A percentile compares a stretch with the other conserved stretches of the same genome.
Conservation (phyloP, 1,140 invertebrate species). For the Trypoxylus dichotomus region DNA sequence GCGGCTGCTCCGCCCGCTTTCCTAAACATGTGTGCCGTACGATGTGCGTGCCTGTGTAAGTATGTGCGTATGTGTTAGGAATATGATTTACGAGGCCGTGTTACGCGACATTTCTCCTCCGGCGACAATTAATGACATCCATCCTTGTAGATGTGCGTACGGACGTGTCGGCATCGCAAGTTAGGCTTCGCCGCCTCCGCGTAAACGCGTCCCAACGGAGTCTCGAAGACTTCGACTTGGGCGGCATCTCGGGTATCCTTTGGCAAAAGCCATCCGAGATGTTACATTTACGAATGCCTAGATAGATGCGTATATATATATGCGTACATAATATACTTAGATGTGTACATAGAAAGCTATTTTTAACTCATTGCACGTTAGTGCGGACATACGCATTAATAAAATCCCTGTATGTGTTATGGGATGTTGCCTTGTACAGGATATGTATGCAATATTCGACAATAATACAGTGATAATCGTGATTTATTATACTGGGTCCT, state of each 20-base stretch:
- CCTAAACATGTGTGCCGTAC: neutral
- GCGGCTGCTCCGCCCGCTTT: neutral
- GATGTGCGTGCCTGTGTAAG: neutral
- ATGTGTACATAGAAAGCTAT: neutral
- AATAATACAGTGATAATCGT: too few species aligned
- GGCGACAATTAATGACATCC: constrained; percentile 24
- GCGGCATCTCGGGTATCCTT: neutral
- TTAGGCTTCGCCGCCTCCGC: neutral
- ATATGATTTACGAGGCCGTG: constrained; percentile 13
- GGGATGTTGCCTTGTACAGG: too few species aligned
- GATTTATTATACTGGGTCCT: too few species aligned
- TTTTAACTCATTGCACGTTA: neutral
- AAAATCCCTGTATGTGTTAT: too few species aligned
- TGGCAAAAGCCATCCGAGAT: constrained; percentile 11
- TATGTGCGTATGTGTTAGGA: neutral
- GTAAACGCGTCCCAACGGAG: neutral
- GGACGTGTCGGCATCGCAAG: neutral
- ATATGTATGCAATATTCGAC: too few species aligned
- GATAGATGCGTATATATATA: neutral
- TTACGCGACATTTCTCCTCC: constrained; percentile 21
- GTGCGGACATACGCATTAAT: neutral
- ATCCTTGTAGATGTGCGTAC: neutral
- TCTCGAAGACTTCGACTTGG: neutral
- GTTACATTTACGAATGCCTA: neutral
- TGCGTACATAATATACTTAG: neutral